Evolutionary conservation across 2,888 invertebrate genomes (phyloP).

Genomic region (Endotricha flammealis): DNA sequence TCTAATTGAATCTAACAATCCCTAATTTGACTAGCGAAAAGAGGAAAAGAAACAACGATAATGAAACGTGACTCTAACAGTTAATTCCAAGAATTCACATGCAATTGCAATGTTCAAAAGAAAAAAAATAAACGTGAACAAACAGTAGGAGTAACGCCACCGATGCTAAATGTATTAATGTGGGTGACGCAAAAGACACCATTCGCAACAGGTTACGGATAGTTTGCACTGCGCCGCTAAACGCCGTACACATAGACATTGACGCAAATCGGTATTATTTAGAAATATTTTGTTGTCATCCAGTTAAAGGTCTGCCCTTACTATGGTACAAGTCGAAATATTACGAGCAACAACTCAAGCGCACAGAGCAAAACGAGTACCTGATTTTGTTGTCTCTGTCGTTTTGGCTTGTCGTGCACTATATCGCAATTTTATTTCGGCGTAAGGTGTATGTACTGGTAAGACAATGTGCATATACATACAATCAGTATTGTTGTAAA

Average conservation of each 20-base stretch:
- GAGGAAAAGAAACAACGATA: no score
- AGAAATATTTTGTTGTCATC: conserved; percentile 27
- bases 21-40: no score
- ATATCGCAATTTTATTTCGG: no score
- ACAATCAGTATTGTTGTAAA: no score
- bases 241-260: conserved; percentile 43
- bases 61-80: background rate
- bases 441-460: no score
- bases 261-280: conserved; percentile 49
- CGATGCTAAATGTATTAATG: conserved; percentile 11
- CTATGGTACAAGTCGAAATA: no score
- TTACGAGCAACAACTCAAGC: background rate
- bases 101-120: conserved; percentile 8
- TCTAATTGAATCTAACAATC: no score
- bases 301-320: no score
- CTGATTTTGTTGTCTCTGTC: no score
- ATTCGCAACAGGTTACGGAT: conserved; percentile 34
- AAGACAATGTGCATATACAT: no score
- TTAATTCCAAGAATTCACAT: conserved; percentile 2
- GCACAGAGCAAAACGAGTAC: no score
- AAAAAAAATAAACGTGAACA: conserved; percentile 8
- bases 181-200: conserved; percentile 18
- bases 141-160: conserved; percentile 6
- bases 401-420: no score
- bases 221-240: conserved; percentile 54